Evolutionary conservation across 1,140 invertebrate species (phyloP).

Genomic region (Psix sp.): DNA sequence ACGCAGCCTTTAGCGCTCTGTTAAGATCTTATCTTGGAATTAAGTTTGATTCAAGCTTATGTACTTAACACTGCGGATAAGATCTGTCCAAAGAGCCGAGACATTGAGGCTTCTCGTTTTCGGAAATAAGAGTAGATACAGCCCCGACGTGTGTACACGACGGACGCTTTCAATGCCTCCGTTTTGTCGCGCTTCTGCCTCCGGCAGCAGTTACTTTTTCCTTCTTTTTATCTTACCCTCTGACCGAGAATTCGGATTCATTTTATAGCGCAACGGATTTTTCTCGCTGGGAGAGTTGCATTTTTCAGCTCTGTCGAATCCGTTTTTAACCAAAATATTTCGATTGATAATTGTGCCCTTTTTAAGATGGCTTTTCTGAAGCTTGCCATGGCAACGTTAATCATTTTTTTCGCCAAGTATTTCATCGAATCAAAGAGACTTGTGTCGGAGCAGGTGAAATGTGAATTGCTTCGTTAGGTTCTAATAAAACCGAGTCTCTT

Average conservation of each 20-base stretch:
- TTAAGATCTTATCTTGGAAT: conserved; percentile 65
- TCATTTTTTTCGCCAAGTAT: conserved; percentile 12
- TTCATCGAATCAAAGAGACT: conserved; percentile 23
- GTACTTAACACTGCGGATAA: conserved; percentile 59
- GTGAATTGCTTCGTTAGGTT: conserved; percentile 46
- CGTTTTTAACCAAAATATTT: too few species aligned
- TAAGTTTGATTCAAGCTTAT: conserved; percentile 67
- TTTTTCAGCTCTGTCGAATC: too few species aligned
- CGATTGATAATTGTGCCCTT: too few species aligned
- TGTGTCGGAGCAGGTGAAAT: conserved; percentile 23
- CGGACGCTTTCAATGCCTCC: conserved; percentile 16
- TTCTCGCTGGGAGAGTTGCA: too few species aligned
- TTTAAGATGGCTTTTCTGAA: too few species aligned
- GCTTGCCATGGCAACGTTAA: not conserved
- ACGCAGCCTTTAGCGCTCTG: conserved; percentile 40
- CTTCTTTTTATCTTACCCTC: not conserved
- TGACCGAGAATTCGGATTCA: not conserved
- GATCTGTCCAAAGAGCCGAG: conserved; percentile 9
- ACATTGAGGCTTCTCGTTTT: not conserved
- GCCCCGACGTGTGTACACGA: not conserved
- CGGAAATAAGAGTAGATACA: conserved; percentile 24
- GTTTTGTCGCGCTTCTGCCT: conserved; percentile 6
- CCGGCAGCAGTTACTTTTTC: conserved; percentile 10
- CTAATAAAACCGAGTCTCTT: conserved; percentile 27
- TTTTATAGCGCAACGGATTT: too few species aligned